These are phyloP conservation scores for Merodon equestris DNA, from an alignment of 2,888 invertebrate species.

Conservation along the genomic window DNA sequence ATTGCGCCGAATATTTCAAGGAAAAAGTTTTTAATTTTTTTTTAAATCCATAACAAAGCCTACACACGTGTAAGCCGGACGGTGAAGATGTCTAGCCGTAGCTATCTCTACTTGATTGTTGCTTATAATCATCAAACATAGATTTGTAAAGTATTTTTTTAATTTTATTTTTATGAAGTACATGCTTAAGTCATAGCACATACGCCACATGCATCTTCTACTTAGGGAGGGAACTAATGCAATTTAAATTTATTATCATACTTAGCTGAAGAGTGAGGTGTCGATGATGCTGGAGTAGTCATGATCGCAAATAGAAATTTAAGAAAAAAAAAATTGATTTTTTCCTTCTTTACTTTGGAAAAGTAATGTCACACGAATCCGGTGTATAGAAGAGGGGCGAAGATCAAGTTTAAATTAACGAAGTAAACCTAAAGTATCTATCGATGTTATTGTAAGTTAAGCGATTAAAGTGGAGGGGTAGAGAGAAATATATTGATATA, in stretches of 20 bases:
- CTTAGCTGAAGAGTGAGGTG: not conserved
- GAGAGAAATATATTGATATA: slow-evolving; percentile 42
- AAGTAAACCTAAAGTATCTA: slow-evolving; percentile 7
- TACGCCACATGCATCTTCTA: slow-evolving; percentile 29
- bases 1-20: slow-evolving; percentile 32
- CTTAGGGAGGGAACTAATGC: slow-evolving; percentile 51
- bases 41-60: too few species aligned
- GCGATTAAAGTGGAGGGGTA: slow-evolving; percentile 37
- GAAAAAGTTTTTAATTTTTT: slow-evolving; percentile 34
- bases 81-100: slow-evolving; percentile 11
- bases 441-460: too few species aligned
- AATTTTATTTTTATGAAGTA: slow-evolving; percentile 28
- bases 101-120: slow-evolving; percentile 43
- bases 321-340: too few species aligned
- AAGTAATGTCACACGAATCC: not conserved
- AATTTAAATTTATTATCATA: slow-evolving; percentile 35
- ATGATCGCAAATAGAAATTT: slow-evolving; percentile 12
- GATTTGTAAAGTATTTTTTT: slow-evolving; percentile 3
- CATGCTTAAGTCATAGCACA: slow-evolving; percentile 34
- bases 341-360: slow-evolving; percentile 13
- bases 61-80: slow-evolving; percentile 11
- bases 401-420: too few species aligned
- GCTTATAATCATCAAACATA: slow-evolving; percentile 21
- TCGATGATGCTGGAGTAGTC: slow-evolving; percentile 1
- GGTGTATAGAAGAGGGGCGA: too few species aligned